phyloP scores from a whole-genome alignment of 2,113 vertebrate species.

The Protobothrops flavoviridis region DNA sequence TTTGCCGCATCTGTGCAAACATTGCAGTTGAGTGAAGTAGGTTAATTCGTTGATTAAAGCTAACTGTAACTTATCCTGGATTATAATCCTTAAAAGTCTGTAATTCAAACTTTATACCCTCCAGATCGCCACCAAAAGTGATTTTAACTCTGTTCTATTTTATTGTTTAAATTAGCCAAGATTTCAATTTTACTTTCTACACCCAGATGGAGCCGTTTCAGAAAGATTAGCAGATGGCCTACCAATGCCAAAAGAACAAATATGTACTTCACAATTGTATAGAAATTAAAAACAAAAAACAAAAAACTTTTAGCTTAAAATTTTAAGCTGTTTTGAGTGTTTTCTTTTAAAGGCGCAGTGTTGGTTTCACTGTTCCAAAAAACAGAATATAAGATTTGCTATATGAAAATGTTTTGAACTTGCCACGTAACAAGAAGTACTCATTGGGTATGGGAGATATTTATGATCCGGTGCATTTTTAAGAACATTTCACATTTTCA shows the following conservation, averaged over 20 bases:
- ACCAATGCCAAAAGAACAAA: constrained; percentile 69
- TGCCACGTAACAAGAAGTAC: background rate
- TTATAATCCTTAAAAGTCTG: constrained; percentile 51
- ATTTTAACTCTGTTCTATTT: background rate
- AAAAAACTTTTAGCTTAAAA: constrained; percentile 68
- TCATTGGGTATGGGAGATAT: background rate
- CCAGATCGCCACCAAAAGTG: constrained; percentile 12
- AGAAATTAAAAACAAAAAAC: constrained; percentile 76
- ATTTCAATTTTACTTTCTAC: constrained; percentile 37
- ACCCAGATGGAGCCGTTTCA: constrained; percentile 55
- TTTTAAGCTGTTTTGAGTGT: constrained; percentile 26
- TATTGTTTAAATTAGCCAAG: constrained; percentile 53
- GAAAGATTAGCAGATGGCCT: constrained; percentile 64
- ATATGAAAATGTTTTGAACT: background rate
- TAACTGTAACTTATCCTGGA: constrained; percentile 43
- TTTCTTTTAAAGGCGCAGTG: background rate
- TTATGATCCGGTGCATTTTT: background rate
- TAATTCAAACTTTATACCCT: constrained; percentile 32
- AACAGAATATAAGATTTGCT: background rate
- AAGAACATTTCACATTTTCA: background rate
- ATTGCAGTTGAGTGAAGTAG: constrained; percentile 57
- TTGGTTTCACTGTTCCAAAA: background rate
- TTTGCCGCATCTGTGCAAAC: constrained; percentile 53
- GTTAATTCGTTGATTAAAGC: constrained; percentile 53
- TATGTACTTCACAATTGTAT: constrained; percentile 72